A percentile compares a stretch with the other conserved stretches of the same genome.
Conservation (phyloP, 1,140 invertebrate genomes). For the silkworm (Bombyx mori) region ASM3026992v2 NC_085111.1:10253501-10254000, state of each 20-base stretch:
- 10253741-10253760: too few species aligned
- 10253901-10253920: background rate
- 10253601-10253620: constrained; percentile 61
- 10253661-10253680: background rate
- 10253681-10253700: background rate
- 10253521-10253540: constrained; percentile 90
- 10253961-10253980: constrained; percentile 54
- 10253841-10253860: constrained; percentile 89
- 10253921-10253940: background rate
- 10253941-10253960: background rate
- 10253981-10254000: constrained; percentile 75
- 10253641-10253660: constrained; percentile 44
- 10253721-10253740: too few species aligned
- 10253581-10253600: constrained; percentile 76
- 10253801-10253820: constrained; percentile 57
- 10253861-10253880: constrained; percentile 65
- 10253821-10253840: constrained; percentile 89
- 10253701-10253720: background rate
- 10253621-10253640: constrained; percentile 55
- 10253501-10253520: constrained; percentile 82
- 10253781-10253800: background rate
- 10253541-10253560: constrained; percentile 85
- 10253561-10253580: constrained; percentile 82
- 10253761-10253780: too few species aligned
- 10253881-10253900: constrained; percentile 50